Conservation (phyloP, 1,140 invertebrate species). For the Zaprionus tsacasi region DNA sequence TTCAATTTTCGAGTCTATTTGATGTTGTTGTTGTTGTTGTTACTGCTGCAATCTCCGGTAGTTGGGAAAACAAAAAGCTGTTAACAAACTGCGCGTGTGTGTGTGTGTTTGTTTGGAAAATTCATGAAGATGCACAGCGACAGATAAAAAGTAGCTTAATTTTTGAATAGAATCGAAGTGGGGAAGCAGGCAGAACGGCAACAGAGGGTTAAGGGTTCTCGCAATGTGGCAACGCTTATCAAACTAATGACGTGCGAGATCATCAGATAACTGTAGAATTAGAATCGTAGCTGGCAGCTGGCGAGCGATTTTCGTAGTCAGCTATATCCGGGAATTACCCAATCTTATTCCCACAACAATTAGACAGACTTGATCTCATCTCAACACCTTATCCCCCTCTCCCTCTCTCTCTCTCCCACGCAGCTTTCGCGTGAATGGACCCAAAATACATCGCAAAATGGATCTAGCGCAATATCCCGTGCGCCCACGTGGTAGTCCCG, state of each 20-base stretch:
- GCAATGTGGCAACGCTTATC: conserved; percentile 55
- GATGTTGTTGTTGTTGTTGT: conserved; percentile 46
- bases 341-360: conserved; percentile 44
- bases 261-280: conserved; percentile 47
- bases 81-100: conserved; percentile 75
- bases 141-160: conserved; percentile 49
- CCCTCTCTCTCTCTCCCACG: background rate
- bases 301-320: conserved; percentile 35
- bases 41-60: conserved; percentile 76
- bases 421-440: conserved; percentile 88
- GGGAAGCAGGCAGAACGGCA: background rate
- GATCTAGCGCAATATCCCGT: conserved; percentile 88
- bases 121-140: conserved; percentile 60
- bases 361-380: conserved; percentile 2
- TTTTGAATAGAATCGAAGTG: conserved; percentile 51
- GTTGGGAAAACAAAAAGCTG: conserved; percentile 72
- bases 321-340: conserved; percentile 34
- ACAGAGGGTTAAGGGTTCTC: background rate
- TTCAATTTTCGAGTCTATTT: conserved; percentile 46
- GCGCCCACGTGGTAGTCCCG: conserved; percentile 86
- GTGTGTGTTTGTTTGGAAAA: conserved; percentile 48
- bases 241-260: conserved; percentile 66
- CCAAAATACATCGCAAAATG: conserved; percentile 88
- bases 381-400: background rate
- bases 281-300: conserved; percentile 32